Base-by-base conservation (phyloP, 2,113 vertebrate species). In the Coreoperca whiteheadi region DNA sequence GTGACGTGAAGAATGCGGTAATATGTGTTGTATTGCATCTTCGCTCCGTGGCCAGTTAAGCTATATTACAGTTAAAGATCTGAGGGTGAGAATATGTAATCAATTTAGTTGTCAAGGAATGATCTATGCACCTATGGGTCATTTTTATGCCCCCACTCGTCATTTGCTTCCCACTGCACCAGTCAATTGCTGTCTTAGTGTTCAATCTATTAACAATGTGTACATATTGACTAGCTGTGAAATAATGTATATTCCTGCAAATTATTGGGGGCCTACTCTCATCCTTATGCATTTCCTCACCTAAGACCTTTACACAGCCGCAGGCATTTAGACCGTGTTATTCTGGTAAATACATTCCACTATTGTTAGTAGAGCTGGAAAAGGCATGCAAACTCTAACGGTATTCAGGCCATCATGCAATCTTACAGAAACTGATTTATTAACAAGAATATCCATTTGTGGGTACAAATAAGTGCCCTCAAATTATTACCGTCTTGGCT, bases 251-350 rank as follows among this genome's bases (percentile, higher is more conserved):
- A 81, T 77, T 83, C 77, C 53, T 59, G 69, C 71, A 59, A n/a
- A 73, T 84, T 88, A 85, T 4, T 75, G 43, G 15, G 65, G 28
- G n/a, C 51, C 15, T 25, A 6, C 59, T 23, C 83, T 84, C 81
- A 89, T 84, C 46, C 76, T 66, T 81, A 81, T 89, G 82, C 71
- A 72, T 80, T 79, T 79, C 70, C 34, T 87, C 65, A 86, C 79
- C 88, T 80, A 20, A 87, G 86, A 91, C 82, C 91, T 91, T 85
- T 68, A 46, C 54, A 54, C 81, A 74, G 63, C 89, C 21, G 5
- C 74, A 67, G 77, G 77, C 73, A 34, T 79, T 78, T 64, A 79
- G 79, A 46, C 74, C 8, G n/a, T 48, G 43, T 67, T 63, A 59
- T 71, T 66, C 68, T 82, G 56, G 84, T 82, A 73, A 91, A 88